Conservation (phyloP, 2,113 vertebrate species). For the Vidua macroura region DNA sequence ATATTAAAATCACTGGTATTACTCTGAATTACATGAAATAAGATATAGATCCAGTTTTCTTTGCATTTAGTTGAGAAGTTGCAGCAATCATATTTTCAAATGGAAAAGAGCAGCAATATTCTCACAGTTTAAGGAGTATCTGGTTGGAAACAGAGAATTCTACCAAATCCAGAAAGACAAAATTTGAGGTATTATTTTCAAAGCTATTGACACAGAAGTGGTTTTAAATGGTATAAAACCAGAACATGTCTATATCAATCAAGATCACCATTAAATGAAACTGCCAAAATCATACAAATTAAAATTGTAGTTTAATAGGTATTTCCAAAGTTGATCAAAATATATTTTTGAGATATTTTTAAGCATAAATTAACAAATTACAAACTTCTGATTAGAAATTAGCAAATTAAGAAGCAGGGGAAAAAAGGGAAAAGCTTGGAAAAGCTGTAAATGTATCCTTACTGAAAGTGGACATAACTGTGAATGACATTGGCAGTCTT, state of each 20-base stretch:
- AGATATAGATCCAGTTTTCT: accelerated
- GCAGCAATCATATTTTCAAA: neutral
- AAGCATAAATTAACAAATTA: neutral
- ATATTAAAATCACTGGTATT: neutral
- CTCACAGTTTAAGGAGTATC: neutral
- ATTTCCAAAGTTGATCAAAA: neutral
- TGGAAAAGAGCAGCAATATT: neutral
- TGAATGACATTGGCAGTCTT: neutral
- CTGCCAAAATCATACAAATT: neutral
- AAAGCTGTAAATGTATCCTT: neutral
- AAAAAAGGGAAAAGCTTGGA: accelerated
- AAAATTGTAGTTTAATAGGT: neutral
- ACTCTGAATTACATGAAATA: neutral
- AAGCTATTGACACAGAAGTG: neutral
- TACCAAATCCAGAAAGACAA: neutral
- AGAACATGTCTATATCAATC: neutral
- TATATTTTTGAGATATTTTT: neutral
- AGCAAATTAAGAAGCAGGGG: neutral
- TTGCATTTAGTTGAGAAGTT: neutral
- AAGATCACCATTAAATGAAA: neutral
- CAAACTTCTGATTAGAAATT: neutral
- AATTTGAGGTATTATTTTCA: neutral
- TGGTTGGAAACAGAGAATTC: neutral
- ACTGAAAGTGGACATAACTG: neutral
- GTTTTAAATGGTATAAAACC: neutral